phyloP scores from a whole-genome alignment of 1,140 invertebrate genomes.

The Lineus longissimus region DNA sequence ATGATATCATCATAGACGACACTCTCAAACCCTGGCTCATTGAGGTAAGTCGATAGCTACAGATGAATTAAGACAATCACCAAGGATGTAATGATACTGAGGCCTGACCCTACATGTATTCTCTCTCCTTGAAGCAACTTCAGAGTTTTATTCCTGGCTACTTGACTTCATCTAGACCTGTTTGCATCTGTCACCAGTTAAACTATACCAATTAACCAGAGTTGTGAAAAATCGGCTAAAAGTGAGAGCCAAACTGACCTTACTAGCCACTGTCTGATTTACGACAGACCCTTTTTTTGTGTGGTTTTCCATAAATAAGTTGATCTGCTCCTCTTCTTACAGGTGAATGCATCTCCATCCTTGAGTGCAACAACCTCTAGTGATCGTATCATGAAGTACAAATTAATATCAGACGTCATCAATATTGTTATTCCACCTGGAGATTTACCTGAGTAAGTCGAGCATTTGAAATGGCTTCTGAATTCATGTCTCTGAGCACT shows the following conservation, averaged over 20 bases:
- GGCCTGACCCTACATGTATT: background rate
- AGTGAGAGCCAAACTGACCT: no score
- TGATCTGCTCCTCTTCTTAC: conserved; percentile 17
- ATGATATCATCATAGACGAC: conserved; percentile 56
- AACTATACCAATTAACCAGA: no score
- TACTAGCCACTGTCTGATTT: no score
- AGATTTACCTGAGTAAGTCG: conserved; percentile 75
- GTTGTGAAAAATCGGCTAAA: no score
- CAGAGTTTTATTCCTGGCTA: no score
- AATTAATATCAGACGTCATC: conserved; percentile 90
- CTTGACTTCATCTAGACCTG: no score
- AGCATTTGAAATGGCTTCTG: background rate
- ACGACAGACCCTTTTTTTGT: no score
- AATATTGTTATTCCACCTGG: conserved; percentile 85
- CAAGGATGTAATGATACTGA: background rate
- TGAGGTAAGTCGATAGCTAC: conserved; percentile 42
- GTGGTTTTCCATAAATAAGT: no score
- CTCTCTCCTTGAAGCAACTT: no score
- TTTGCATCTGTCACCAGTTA: no score
- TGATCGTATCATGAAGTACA: conserved; percentile 93
- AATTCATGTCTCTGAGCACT: background rate
- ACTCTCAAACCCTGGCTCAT: conserved; percentile 55
- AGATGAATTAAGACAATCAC: background rate
- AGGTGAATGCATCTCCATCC: conserved; percentile 92
- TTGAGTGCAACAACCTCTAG: conserved; percentile 91